Evolutionary conservation across 64 coral and sea anemone species (phyloP), one percentile per base, ranked within the genome.

Genomic region (Trachythela sp.): DNA sequence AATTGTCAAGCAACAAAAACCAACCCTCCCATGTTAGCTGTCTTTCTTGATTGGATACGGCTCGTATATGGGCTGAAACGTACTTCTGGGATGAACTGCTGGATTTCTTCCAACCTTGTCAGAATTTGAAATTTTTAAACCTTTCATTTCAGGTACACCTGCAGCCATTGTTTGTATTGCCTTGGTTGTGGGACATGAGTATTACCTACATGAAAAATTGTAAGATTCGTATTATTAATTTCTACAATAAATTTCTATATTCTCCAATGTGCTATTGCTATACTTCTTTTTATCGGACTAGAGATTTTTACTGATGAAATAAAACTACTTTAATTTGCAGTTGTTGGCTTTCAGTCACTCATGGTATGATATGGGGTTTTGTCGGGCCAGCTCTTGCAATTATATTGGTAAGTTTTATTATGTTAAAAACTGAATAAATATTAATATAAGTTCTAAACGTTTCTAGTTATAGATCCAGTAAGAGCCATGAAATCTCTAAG

Each of bases 341-440:
- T 67, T 97, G 95, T 72, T 97, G 95, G 95, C 71, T 97, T 24
- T 94, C 95, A 18, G 88, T 97, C 35, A 85, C 86, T 36, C 90
- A 92, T 42, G 92, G 92, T n/a, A 92, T 94, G 26, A 92, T 97
- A 54, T 97, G 95, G 95, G 71, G 87, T 40, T 97, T 97, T 68
- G 89, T 97, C 49, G 92, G 91, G 0, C 95, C 95, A 39, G 90
- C 94, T 91, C n/a, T 97, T 2, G 9, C 92, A 3, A 87, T 94
- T 22, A 90, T 90, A 13, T 36, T 92, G 85, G 95, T 97, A 86
- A 60, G 92, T 89, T 15, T 56, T 70, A 20, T 49, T 15, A 50
- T 40, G 11, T 2, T 84, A 20, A 8, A 54, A 11, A 15, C 1
- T 15, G 9, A 1, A 22, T 11, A 38, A 9, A 13, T 9, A 39